These are phyloP conservation scores for Ormyrus thymus DNA, from an alignment of 2,888 invertebrate genomes.

Conservation along the genomic window DNA sequence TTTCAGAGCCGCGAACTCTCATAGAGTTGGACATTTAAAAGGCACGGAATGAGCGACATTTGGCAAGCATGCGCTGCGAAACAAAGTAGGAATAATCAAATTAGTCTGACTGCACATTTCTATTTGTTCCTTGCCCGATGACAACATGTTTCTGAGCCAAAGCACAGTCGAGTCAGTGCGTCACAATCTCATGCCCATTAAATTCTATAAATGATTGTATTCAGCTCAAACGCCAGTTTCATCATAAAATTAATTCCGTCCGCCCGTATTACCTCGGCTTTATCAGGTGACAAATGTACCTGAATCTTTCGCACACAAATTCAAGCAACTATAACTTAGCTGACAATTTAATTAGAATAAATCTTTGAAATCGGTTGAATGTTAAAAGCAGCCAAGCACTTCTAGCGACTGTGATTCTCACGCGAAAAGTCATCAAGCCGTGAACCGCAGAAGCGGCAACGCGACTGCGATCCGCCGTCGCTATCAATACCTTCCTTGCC, in stretches of 20 bases:
- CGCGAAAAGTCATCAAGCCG: no score
- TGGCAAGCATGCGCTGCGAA: slow-evolving; percentile 41
- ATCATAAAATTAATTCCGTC: slow-evolving; percentile 29
- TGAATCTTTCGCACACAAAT: neutral
- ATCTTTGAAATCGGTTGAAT: no score
- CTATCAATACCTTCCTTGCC: slow-evolving; percentile 43
- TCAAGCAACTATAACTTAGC: neutral
- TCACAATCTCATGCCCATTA: slow-evolving; percentile 48
- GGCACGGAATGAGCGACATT: slow-evolving; percentile 47
- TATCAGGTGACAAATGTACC: slow-evolving; percentile 21
- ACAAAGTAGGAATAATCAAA: slow-evolving; percentile 53
- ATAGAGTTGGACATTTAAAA: slow-evolving; percentile 18
- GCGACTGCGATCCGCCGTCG: slow-evolving; percentile 25
- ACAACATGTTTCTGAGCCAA: slow-evolving; percentile 43
- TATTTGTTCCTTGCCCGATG: slow-evolving; percentile 44
- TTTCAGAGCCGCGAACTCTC: slow-evolving; percentile 11
- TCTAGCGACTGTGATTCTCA: no score
- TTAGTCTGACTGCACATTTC: slow-evolving; percentile 43
- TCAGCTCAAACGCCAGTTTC: neutral
- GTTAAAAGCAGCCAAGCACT: no score
- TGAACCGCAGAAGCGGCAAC: neutral
- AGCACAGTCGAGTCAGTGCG: slow-evolving; percentile 28
- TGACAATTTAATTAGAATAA: no score
- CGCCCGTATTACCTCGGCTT: slow-evolving; percentile 17
- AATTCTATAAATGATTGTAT: slow-evolving; percentile 38